Base-by-base conservation (phyloP, 2,888 invertebrate species). In the Amaurobius ferox region DNA sequence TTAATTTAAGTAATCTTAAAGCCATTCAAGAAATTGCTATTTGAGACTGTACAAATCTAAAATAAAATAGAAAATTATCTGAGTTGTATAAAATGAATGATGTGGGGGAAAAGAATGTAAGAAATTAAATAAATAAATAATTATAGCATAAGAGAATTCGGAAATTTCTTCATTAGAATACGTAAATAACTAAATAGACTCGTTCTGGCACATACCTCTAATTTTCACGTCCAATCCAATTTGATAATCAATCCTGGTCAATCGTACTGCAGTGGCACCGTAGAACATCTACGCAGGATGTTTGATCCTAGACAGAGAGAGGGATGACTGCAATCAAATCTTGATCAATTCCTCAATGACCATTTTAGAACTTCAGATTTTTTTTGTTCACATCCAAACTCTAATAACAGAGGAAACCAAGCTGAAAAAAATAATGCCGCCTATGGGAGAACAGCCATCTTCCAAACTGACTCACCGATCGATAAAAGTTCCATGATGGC, bases 381-480 rank as follows among this genome's bases (percentile, higher is more conserved):
- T 16, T 16, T 44, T 16, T 16, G n/a, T 44, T 44, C 44, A 44
- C n/a, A 44, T 44, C 44, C 44, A 44, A 16, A 44, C 2, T 5
- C 35, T 13, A 44, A 44, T 16, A 16, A 44, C 16, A 16, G 5
- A n/a, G n/a, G 2, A 2, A 9, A 44, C 11, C 44, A 44, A 44
- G n/a, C 35, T 9, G 16, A 44, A 16, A 44, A 44, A 44, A 44
- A 44, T 44, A 44, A 44, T 16, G 16, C 44, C 44, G 11, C 16
- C 44, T 44, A 44, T 44, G 16, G 9, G 13, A 2, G 11, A 16
- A 44, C 44, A 44, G 44, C 44, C 44, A 44, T 44, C 44, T 44
- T 44, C 44, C 44, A 44, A 44, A 44, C 44, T 44, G 44, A 44
- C 44, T 44, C 44, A 44, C 44, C 44, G 44, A 44, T 44, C 44